phyloP scores from a whole-genome alignment of 2,797 vertebrate species.

The Adelosebastes latens region DNA sequence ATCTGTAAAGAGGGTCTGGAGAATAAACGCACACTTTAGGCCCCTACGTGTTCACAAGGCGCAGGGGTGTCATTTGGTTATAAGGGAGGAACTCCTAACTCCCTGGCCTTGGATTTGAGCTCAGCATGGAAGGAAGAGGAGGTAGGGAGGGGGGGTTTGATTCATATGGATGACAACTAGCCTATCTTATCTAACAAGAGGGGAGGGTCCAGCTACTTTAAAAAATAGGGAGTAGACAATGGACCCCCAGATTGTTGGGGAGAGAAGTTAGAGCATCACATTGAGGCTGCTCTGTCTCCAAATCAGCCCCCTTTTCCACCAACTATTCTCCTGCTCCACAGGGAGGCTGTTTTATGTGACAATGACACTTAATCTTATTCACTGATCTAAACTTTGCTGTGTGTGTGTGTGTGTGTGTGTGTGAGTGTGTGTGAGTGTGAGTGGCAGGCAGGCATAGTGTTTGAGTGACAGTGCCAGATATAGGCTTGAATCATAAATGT shows the following conservation, averaged over 20 bases:
- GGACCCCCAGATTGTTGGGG: conserved; percentile 80
- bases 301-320: conserved; percentile 80
- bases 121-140: conserved; percentile 4
- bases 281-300: conserved; percentile 83
- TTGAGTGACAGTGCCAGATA: conserved; percentile 32
- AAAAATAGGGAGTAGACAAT: conserved; percentile 87
- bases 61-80: conserved; percentile 55
- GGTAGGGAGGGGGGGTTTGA: conserved; percentile 23
- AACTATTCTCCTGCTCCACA: conserved; percentile 84
- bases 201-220: conserved; percentile 86
- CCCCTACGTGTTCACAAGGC: conserved; percentile 71
- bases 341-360: conserved; percentile 92
- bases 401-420: conserved; percentile 20
- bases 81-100: conserved; percentile 17
- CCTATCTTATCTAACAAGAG: conserved; percentile 87
- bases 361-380: conserved; percentile 92
- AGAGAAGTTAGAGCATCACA: conserved; percentile 88
- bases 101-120: conserved; percentile 74
- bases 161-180: conserved; percentile 72
- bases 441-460: conserved; percentile 6
- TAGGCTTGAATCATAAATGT: conserved; percentile 19
- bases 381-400: conserved; percentile 76
- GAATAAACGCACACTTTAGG: conserved; percentile 80
- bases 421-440: neutral
- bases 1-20: conserved; percentile 80